phyloP scores from a whole-genome alignment of 2,888 invertebrate genomes.

The Lottia gigantea region DNA sequence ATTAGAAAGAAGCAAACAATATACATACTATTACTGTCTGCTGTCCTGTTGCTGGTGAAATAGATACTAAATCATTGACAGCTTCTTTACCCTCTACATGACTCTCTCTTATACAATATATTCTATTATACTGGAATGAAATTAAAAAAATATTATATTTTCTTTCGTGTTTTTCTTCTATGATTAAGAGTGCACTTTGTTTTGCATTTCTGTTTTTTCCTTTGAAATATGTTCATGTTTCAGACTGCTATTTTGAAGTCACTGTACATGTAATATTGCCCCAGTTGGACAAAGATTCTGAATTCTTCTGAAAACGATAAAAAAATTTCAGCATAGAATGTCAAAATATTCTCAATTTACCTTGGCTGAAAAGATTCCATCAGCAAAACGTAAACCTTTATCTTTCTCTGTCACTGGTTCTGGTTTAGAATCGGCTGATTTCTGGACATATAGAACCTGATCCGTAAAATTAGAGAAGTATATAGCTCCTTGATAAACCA shows the following conservation, averaged over 20 bases:
- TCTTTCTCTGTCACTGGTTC: conserved; percentile 49
- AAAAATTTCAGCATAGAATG: too few relatives aligned
- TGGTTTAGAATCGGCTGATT: conserved; percentile 39
- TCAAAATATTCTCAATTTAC: conserved; percentile 31
- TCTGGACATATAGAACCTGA: conserved; percentile 60
- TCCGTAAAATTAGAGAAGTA: conserved; percentile 64
- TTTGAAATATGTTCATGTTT: too few relatives aligned
- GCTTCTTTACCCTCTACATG: conserved; percentile 56
- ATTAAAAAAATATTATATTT: neutral
- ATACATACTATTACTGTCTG: conserved; percentile 51
- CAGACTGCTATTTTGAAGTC: too few relatives aligned
- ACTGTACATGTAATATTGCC: too few relatives aligned
- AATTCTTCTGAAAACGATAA: too few relatives aligned
- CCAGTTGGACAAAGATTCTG: too few relatives aligned
- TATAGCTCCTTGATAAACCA: conserved; percentile 53
- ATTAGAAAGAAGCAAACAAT: too few relatives aligned
- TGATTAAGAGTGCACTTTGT: too few relatives aligned
- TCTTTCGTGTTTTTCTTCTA: too few relatives aligned
- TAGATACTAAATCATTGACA: conserved; percentile 50
- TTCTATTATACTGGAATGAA: conserved; percentile 39
- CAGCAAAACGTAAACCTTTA: conserved; percentile 55
- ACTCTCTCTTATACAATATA: conserved; percentile 59
- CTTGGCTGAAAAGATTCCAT: conserved; percentile 47
- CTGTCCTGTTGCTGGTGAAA: conserved; percentile 48
- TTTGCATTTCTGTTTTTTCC: too few relatives aligned